A percentile compares a stretch with the other conserved stretches of the same genome.
Evolutionary conservation across 1,140 invertebrate species (phyloP).

Genomic region (Drosophila virilis): DNA sequence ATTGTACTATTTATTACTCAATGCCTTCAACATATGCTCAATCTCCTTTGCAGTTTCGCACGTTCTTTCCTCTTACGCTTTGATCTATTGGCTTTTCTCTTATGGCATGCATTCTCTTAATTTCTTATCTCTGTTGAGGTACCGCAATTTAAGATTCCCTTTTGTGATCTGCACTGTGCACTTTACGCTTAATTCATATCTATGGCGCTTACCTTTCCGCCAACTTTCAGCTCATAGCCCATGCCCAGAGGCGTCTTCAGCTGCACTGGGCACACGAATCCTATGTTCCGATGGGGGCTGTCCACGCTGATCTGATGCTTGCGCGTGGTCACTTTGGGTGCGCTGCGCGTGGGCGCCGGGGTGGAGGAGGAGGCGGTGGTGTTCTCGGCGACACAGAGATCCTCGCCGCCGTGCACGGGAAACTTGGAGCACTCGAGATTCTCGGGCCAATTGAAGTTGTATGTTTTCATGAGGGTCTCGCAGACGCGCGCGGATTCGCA

Average conservation of each 20-base stretch:
- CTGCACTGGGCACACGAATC: slow-evolving; percentile 94
- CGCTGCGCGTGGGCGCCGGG: slow-evolving; percentile 67
- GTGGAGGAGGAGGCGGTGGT: slow-evolving; percentile 85
- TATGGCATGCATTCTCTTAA: too few relatives aligned
- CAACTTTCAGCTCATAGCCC: slow-evolving; percentile 92
- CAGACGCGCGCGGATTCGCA: slow-evolving; percentile 96
- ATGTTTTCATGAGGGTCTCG: slow-evolving; percentile 95
- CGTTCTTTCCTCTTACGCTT: too few relatives aligned
- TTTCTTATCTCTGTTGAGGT: too few relatives aligned
- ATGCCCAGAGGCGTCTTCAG: slow-evolving; percentile 92
- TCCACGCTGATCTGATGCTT: slow-evolving; percentile 76
- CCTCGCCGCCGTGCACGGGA: slow-evolving; percentile 88
- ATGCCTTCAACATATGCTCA: too few relatives aligned
- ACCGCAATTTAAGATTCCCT: not conserved
- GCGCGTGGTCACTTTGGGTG: slow-evolving; percentile 64
- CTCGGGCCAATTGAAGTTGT: slow-evolving; percentile 97
- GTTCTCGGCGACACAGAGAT: slow-evolving; percentile 95
- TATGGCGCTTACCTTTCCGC: slow-evolving; percentile 88
- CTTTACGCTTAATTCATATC: too few relatives aligned
- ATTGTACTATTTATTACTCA: too few relatives aligned
- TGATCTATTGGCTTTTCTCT: too few relatives aligned
- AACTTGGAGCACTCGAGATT: slow-evolving; percentile 96
- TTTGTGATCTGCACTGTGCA: too few relatives aligned
- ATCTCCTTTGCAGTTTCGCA: too few relatives aligned
- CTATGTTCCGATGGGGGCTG: slow-evolving; percentile 87